Evolutionary conservation across 2,113 vertebrate genomes (phyloP).

Genomic region (Herpetotheres cachinnans): DNA sequence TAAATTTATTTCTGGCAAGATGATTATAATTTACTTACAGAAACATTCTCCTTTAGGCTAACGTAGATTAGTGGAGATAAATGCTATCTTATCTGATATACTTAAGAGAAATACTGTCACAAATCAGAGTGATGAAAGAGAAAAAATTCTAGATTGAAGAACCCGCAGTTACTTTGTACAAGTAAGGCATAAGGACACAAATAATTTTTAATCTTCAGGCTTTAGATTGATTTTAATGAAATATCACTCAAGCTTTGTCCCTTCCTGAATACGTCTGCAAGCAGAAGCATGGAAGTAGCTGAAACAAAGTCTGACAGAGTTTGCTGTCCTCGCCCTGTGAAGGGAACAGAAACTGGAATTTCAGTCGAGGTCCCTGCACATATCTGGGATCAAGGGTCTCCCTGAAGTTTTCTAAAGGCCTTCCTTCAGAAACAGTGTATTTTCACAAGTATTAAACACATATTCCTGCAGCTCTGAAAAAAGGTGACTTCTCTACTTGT

Average conservation of each 20-base stretch:
- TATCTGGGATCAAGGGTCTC: not conserved
- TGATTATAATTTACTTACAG: not conserved
- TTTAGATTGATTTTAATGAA: not conserved
- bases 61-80: not conserved
- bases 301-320: not conserved
- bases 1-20: not conserved
- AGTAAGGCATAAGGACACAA: not conserved
- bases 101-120: not conserved
- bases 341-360: not conserved
- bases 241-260: not conserved
- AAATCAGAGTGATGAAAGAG: not conserved
- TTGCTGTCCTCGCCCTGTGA: not conserved
- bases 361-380: not conserved
- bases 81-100: not conserved
- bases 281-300: not conserved
- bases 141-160: not conserved
- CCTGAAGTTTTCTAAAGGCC: not conserved
- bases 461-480: not conserved
- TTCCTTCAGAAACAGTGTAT: not conserved
- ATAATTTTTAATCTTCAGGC: not conserved
- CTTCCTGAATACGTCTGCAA: not conserved
- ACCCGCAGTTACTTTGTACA: not conserved
- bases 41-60: not conserved
- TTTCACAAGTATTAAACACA: not conserved
- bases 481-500: not conserved